Evolutionary conservation across 1,140 invertebrate species (phyloP).

Genomic region (Gryllus bimaculatus): DNA sequence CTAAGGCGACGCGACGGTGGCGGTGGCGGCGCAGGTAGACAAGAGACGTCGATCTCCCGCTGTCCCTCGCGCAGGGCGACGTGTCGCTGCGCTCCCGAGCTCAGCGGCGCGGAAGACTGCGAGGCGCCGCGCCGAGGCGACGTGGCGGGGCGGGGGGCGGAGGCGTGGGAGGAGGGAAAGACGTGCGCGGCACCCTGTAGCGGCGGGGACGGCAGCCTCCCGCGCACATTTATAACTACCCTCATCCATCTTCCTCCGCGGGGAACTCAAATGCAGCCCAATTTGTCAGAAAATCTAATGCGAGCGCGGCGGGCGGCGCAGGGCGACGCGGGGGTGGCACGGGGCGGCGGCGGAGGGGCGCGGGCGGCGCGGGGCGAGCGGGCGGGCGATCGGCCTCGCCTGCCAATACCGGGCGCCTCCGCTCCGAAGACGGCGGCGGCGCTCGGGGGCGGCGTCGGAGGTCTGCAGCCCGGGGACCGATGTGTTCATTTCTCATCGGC

Average conservation of each 20-base stretch:
- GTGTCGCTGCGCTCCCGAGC: not conserved
- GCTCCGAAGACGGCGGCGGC: not conserved
- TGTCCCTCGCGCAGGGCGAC: not conserved
- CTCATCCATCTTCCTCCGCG: conserved; percentile 38
- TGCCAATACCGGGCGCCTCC: not conserved
- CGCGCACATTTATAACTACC: conserved; percentile 39
- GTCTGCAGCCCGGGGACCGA: not conserved
- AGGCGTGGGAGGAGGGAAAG: not conserved
- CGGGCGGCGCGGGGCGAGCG: not conserved
- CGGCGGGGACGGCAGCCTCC: too few relatives aligned
- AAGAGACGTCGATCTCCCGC: not conserved
- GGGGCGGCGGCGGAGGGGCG: not conserved
- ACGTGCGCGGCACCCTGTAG: not conserved
- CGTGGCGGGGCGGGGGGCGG: not conserved
- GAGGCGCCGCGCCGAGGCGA: not conserved
- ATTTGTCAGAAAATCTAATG: conserved; percentile 41
- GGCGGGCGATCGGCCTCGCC: not conserved
- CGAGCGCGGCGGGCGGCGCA: conserved; percentile 2
- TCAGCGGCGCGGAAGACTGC: too few relatives aligned
- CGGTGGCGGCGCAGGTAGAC: conserved; percentile 1
- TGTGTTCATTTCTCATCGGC: conserved; percentile 3
- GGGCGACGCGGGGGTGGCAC: too few relatives aligned
- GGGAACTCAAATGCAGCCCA: conserved; percentile 37
- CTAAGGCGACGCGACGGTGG: not conserved
- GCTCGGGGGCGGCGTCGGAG: not conserved